These are phyloP conservation scores for Philhelius pedissequus DNA, from an alignment of 2,888 invertebrate species.

Conservation along the genomic window DNA sequence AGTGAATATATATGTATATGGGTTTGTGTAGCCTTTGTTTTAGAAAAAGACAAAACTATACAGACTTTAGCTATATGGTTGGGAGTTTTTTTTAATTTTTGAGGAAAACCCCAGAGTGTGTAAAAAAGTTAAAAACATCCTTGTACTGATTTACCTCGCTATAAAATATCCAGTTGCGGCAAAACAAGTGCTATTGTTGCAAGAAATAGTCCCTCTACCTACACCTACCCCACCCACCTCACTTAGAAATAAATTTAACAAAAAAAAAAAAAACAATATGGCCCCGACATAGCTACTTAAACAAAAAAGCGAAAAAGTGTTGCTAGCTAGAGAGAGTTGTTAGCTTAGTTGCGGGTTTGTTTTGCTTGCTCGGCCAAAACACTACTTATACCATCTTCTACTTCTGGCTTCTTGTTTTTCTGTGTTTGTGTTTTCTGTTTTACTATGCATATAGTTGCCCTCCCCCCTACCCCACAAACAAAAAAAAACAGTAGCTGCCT, in stretches of 20 bases:
- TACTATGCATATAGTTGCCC: not conserved
- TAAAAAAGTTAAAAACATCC: conserved; percentile 39
- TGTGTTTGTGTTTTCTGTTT: conserved; percentile 44
- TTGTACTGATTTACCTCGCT: conserved; percentile 65
- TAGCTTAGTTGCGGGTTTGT: conserved; percentile 66
- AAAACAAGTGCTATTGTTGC: conserved; percentile 66
- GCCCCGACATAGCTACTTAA: conserved; percentile 19
- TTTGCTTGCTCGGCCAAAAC: conserved; percentile 51
- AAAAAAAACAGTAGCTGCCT: not conserved
- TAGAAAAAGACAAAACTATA: not conserved
- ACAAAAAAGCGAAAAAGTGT: conserved; percentile 42
- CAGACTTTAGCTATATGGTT: no score
- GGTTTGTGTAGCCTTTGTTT: conserved; percentile 40
- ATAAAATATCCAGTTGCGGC: conserved; percentile 67
- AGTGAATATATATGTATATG: no score
- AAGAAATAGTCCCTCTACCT: not conserved
- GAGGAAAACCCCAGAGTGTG: conserved; percentile 25
- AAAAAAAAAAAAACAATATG: not conserved
- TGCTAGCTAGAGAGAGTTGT: conserved; percentile 47
- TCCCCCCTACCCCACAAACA: not conserved
- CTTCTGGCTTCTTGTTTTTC: conserved; percentile 7
- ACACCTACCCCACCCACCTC: not conserved
- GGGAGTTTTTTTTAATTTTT: no score
- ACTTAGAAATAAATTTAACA: no score
- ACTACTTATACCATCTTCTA: conserved; percentile 35